These are phyloP conservation scores for Callionymus lyra DNA, from an alignment of 2,113 vertebrate genomes.

Conservation along the genomic window DNA sequence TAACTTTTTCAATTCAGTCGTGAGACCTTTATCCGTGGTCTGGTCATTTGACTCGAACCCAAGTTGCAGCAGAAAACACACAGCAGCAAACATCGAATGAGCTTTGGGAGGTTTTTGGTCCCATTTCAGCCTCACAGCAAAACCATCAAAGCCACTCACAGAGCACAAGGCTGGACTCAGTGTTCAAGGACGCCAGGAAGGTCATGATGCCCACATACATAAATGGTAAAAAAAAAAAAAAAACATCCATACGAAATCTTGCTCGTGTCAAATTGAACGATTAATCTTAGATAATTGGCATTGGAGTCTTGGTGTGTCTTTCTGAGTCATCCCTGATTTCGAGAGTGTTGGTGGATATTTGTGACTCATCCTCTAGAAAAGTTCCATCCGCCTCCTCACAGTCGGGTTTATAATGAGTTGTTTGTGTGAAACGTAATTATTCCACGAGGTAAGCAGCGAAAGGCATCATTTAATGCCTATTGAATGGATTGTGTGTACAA, in stretches of 20 bases:
- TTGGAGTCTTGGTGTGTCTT: slow-evolving; percentile 1
- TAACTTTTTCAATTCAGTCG: no score
- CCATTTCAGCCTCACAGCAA: slow-evolving; percentile 22
- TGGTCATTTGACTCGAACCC: no score
- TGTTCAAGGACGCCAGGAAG: no score
- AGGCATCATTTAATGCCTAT: slow-evolving; percentile 6
- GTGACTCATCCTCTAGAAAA: slow-evolving; percentile 46
- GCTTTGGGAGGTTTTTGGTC: slow-evolving; percentile 9
- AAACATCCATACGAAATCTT: no score
- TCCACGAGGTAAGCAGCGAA: slow-evolving; percentile 20
- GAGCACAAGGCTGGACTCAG: slow-evolving; percentile 4
- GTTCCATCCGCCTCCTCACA: slow-evolving; percentile 52
- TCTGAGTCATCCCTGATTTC: slow-evolving; percentile 20
- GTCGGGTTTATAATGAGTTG: slow-evolving; percentile 52
- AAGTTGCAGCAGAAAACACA: no score
- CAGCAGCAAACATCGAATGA: slow-evolving; percentile 2
- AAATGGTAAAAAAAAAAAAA: no score
- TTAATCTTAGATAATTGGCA: neutral
- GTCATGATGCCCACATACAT: no score
- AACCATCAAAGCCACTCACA: slow-evolving; percentile 20
- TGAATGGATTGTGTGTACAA: no score
- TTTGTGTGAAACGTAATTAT: slow-evolving; percentile 30
- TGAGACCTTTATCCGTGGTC: no score
- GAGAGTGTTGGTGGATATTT: slow-evolving; percentile 13
- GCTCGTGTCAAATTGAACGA: no score